A percentile compares a stretch with the other conserved stretches of the same genome.
Conservation (phyloP, 2,888 invertebrate species). For the Dicyrtomina minuta region DNA sequence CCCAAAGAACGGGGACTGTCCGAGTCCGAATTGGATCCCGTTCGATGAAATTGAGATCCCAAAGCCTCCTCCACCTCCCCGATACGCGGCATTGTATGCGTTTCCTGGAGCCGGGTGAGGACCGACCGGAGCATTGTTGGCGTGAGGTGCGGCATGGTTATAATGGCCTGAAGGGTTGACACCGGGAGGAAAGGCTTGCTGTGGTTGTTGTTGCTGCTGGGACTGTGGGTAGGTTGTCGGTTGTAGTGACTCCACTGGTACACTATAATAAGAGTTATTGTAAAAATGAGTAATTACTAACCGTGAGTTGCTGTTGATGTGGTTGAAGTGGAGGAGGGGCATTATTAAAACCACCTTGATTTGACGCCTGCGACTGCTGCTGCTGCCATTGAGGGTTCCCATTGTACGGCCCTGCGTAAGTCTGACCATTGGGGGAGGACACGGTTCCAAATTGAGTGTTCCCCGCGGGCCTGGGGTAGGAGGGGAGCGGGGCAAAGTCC, state of each 20-base stretch:
- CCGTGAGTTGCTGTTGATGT: slow-evolving; percentile 31
- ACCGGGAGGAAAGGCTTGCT: slow-evolving; percentile 50
- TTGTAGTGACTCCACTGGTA: slow-evolving; percentile 31
- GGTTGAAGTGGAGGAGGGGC: slow-evolving; percentile 28
- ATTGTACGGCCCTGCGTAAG: slow-evolving; percentile 23
- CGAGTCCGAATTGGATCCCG: slow-evolving; percentile 10
- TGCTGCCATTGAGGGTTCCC: slow-evolving; percentile 27
- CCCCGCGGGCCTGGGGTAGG: slow-evolving; percentile 8
- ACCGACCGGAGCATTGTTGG: slow-evolving; percentile 46
- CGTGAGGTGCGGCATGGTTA: slow-evolving; percentile 48
- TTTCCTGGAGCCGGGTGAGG: slow-evolving; percentile 48
- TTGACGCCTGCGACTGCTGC: slow-evolving; percentile 25
- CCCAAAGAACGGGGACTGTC: not conserved
- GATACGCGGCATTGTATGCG: slow-evolving; percentile 49
- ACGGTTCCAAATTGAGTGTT: slow-evolving; percentile 6
- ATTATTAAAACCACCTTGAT: slow-evolving; percentile 37
- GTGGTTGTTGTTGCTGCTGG: slow-evolving; percentile 3
- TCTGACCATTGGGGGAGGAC: slow-evolving; percentile 24
- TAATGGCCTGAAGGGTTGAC: slow-evolving; percentile 51
- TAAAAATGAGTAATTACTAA: slow-evolving; percentile 26
- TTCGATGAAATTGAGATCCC: slow-evolving; percentile 32
- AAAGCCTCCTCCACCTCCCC: slow-evolving; percentile 31
- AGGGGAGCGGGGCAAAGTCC: slow-evolving; percentile 5
- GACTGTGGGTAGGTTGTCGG: slow-evolving; percentile 28
- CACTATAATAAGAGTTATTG: slow-evolving; percentile 32